Evolutionary conservation across 2,888 invertebrate genomes (phyloP), one percentile per base, ranked within the genome.

Genomic region (Scaptomyza caliginosa): DNA sequence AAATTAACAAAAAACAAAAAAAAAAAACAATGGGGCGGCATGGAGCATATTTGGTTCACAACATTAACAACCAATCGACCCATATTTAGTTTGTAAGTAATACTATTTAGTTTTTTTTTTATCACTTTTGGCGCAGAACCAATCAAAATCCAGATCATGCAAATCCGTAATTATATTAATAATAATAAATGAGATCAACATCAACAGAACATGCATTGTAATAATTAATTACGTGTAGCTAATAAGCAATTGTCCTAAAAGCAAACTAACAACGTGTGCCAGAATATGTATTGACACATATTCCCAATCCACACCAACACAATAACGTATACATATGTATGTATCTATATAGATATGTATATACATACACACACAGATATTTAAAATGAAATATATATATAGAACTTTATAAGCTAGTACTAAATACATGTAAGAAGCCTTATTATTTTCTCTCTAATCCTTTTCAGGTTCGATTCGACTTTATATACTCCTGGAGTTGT

Each of bases 121-220:
- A 10, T 3, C 26, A 19, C 3, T 17, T 8, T 28, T 3, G n/a
- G 28, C 5, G 8, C 5, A 26, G 5, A 45, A 17, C 43, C 10
- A 16, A 24, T 10, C 24, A 5, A 16, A 42, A 42, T 17, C 2
- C 17, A 1, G 7, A 19, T 19, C 19, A 21, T 43, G 4, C 3
- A 21, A 32, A 46, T 13, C 5, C 24, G 24, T 19, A 24, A 34
- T 26, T 17, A n/a, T 23, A 17, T 24, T 34, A 26, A 16, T 8
- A 24, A 26, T 28, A 46, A 17, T 16, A 26, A 34, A 34, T 8
- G 34, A 16, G 34, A 34, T 28, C 28, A 45, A 28, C 26, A 45
- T 43, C 1, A 26, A 36, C 28, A 30, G 13, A 43, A 67, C 40
- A 36, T 28, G 52, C 67, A 73, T 58, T 67, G 49, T 50, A 68